Percentiles rank a stretch among this genome's conserved stretches.
phyloP scores from a whole-genome alignment of 2,797 vertebrate genomes.

The Streptopelia turtur region DNA sequence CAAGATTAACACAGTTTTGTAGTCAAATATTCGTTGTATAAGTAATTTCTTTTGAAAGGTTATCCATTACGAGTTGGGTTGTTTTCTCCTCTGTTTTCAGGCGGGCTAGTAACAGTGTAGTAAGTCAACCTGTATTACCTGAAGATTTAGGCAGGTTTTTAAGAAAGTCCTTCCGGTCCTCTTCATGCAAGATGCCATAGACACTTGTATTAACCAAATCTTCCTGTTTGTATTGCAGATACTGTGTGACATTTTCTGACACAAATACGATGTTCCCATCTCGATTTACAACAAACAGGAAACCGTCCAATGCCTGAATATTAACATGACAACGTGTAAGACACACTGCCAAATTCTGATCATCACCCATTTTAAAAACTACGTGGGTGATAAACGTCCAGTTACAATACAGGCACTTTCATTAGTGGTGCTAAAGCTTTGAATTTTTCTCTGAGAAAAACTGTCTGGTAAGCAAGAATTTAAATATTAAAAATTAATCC shows the following conservation, averaged over 20 bases:
- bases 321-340: background rate
- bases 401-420: background rate
- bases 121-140: slow-evolving; percentile 76
- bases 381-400: background rate
- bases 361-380: background rate
- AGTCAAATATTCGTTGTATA: background rate
- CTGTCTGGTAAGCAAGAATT: background rate
- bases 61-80: background rate
- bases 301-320: slow-evolving; percentile 93
- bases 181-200: slow-evolving; percentile 95
- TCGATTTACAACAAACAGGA: slow-evolving; percentile 97
- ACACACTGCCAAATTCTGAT: background rate
- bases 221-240: slow-evolving; percentile 97
- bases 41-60: background rate
- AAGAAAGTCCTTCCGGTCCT: slow-evolving; percentile 94
- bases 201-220: slow-evolving; percentile 97
- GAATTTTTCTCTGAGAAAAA: background rate
- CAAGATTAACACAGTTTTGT: background rate
- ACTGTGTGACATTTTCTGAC: slow-evolving; percentile 97
- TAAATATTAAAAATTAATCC: background rate
- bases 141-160: slow-evolving; percentile 94
- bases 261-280: slow-evolving; percentile 98
- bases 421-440: background rate
- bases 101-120: background rate
- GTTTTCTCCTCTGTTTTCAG: background rate